Evolutionary conservation across 2,888 invertebrate genomes (phyloP).

Genomic region (Rhodophaea formosa): DNA sequence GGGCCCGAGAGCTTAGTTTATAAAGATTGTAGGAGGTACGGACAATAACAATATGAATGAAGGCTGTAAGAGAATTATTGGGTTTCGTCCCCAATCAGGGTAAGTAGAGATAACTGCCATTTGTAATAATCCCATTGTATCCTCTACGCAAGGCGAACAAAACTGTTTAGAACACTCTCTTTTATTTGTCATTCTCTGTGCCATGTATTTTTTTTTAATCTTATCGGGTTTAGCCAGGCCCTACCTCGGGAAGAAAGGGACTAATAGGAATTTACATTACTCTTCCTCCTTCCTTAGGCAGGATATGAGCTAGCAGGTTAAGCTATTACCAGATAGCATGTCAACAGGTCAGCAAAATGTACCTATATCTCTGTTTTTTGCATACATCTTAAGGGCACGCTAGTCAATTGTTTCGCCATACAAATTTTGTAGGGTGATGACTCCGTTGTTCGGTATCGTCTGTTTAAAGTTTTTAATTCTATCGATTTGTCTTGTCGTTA

Average conservation of each 20-base stretch:
- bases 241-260: no score
- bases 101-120: slow-evolving; percentile 67
- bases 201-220: slow-evolving; percentile 30
- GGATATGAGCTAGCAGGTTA: no score
- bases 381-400: no score
- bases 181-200: slow-evolving; percentile 25
- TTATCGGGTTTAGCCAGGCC: no score
- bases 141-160: background rate
- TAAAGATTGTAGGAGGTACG: slow-evolving; percentile 47
- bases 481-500: no score
- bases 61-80: slow-evolving; percentile 69
- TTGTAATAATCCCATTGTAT: slow-evolving; percentile 26
- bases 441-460: no score
- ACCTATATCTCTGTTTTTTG: no score
- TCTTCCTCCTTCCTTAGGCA: no score
- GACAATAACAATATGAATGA: slow-evolving; percentile 73
- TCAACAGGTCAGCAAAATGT: background rate
- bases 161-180: background rate
- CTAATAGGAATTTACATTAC: no score
- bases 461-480: no score
- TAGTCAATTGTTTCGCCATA: no score
- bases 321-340: background rate
- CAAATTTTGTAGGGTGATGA: no score
- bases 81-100: slow-evolving; percentile 72
- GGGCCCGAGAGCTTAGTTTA: slow-evolving; percentile 20